A percentile compares a stretch with the other conserved stretches of the same genome.
phyloP scores from a whole-genome alignment of 2,888 invertebrate species.

The Charanyca ferruginea region DNA sequence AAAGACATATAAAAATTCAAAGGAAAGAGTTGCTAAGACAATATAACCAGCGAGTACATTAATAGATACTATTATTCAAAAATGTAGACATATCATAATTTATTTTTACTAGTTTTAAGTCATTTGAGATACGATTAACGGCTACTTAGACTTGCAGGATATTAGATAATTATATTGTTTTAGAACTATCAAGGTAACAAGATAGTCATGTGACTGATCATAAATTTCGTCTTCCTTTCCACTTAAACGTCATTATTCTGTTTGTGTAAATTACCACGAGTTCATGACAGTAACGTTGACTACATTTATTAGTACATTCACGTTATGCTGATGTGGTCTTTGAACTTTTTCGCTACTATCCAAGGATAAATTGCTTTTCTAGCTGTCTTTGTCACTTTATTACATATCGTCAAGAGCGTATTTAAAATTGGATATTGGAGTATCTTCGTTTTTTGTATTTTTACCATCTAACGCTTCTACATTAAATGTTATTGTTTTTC shows the following conservation, averaged over 20 bases:
- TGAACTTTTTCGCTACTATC: background rate
- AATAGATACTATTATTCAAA: background rate
- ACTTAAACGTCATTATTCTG: background rate
- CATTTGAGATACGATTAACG: background rate
- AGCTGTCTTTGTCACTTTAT: background rate
- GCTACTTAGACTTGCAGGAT: background rate
- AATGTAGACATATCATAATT: background rate
- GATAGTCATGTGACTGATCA: background rate
- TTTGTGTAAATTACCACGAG: background rate
- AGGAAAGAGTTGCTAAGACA: background rate
- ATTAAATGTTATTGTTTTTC: background rate
- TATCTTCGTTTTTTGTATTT: background rate
- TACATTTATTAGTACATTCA: too few species aligned
- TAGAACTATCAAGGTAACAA: background rate
- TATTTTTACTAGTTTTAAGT: background rate
- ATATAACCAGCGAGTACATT: background rate
- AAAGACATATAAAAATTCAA: background rate
- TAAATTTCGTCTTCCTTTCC: background rate
- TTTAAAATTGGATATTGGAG: slow-evolving; percentile 7
- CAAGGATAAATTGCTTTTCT: background rate
- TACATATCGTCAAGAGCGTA: background rate
- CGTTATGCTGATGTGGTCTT: background rate
- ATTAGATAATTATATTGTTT: background rate
- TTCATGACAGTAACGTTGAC: background rate
- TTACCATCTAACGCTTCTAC: slow-evolving; percentile 2